Base-by-base conservation (phyloP, 1,140 invertebrate species). In the Fragariocoptes setiger region DNA sequence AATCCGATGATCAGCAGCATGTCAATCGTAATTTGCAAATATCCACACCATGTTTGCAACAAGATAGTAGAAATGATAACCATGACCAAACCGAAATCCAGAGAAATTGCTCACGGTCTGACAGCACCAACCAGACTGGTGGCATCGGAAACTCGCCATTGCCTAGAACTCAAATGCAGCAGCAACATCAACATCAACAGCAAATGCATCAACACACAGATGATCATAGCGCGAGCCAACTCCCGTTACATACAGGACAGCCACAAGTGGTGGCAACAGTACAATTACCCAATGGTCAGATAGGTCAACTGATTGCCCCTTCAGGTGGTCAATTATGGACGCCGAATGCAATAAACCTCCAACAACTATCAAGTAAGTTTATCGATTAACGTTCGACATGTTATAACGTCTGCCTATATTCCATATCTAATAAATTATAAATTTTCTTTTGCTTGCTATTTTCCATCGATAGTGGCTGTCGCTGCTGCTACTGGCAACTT, bases 281-380 rank as follows among this genome's bases (percentile, higher is more conserved):
- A 18, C 48, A 51, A 19, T 41, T 54, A 16, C 50, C 53, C 3
- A 54, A 52, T 47, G 54, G 53, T 8, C 54, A 56, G 42, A 40
- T 50, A 22, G 46, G 52, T 22, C 44, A 48, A 42, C 42, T 47
- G 4, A 42, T 50, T 36, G 43, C 38, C 37, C 39, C 43, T 37
- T 42, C 40, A 40, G 42, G 39, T 49, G 15, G 37, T 16, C 12
- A 40, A 12, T 22, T 47, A 12, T 44, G 46, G 49, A 45, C 45
- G 36, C 31, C 36, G 20, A 48, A 46, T 31, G 40, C 46, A 14
- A 39, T 48, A n/a, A 49, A 44, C 38, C 43, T 48, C 19, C 44
- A 45, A 43, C 19, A 38, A 4, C 42, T 51, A 15, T 38, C 45
- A 2, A 42, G 45, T 46, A 37, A 20, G 8, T 37, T 37, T 16